Base-by-base conservation (phyloP, 2,888 invertebrate genomes). In the Caenorhabditis sp. region DNA sequence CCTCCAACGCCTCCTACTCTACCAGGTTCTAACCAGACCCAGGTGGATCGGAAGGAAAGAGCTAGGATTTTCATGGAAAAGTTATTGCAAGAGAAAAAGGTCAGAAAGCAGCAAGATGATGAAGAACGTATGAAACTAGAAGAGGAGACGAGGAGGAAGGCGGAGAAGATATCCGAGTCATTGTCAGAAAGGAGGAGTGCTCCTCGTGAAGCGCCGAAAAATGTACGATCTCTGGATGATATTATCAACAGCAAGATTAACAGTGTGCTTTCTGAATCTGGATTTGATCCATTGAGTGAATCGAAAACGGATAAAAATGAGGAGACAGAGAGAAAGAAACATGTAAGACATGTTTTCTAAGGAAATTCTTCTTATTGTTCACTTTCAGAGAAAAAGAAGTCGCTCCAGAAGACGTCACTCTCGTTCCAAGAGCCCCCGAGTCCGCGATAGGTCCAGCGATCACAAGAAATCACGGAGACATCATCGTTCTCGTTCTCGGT, bases 41-140 rank as follows among this genome's bases (percentile, higher is more conserved):
- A 87, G 64, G 66, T 87, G n/a, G 87, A 86, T 51, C 72, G 87
- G 51, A 86, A 87, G 38, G 87, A 87, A 44, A 82, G 84, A 54
- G 87, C 90, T 12, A 84, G 89, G 41, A 82, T 90, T 6, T 90
- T 90, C 66, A 89, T 90, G 90, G 90, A 89, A 58, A 87, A 86
- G 59, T 85, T 90, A 41, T 56, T 90, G 58, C 82, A 82, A 28
- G 90, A 90, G 54, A 89, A 89, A 61, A 79, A 75, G 24, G 63
- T 63, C 64, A 81, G 79, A 56, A 87, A 87, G 38, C 47, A 68
- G 44, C 24, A 76, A 19, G 87, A 87, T 35, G 85, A 86, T 7
- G 87, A 87, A 24, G 85, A 86, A 26, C 58, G 83, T 7, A 5
- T 19, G 31, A 73, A 81, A 26, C 47, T 85, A n/a, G 85, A 85